Conservation (phyloP, 2,113 vertebrate species). For the Cichladusa arquata region DNA sequence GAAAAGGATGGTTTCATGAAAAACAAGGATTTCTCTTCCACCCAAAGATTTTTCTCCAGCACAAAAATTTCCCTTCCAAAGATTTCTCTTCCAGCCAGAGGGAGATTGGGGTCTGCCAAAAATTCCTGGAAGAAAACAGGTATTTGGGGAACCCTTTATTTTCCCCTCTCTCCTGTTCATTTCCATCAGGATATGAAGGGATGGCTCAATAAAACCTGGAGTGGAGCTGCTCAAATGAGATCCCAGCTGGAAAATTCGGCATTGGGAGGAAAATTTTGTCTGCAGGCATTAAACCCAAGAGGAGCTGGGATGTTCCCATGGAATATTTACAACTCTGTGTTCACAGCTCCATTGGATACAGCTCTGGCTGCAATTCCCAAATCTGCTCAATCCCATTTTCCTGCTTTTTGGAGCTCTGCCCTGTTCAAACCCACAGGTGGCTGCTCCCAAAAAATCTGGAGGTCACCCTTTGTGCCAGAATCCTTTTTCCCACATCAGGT, state of each 20-base stretch:
- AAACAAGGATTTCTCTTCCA: too few species aligned
- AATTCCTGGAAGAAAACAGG: too few species aligned
- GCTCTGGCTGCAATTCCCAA: not conserved
- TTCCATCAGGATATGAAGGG: not conserved
- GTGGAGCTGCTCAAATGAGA: not conserved
- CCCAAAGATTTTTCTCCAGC: too few species aligned
- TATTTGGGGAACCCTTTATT: too few species aligned
- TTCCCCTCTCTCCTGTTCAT: too few species aligned
- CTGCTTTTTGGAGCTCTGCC: rapidly evolving
- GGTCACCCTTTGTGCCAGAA: rapidly evolving
- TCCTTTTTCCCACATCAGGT: rapidly evolving
- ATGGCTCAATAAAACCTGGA: not conserved
- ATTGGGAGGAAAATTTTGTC: not conserved
- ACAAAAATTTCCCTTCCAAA: too few species aligned
- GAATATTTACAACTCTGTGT: not conserved
- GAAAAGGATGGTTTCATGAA: too few species aligned
- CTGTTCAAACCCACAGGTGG: rapidly evolving
- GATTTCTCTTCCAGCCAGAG: too few species aligned
- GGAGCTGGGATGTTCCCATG: not conserved
- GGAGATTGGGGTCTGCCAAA: too few species aligned
- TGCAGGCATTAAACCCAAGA: not conserved
- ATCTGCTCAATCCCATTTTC: not conserved
- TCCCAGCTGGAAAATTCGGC: not conserved
- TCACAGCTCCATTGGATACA: not conserved
- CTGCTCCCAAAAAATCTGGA: not conserved